Conservation (phyloP, 2,888 invertebrate genomes). For the Auanema sp. region DNA sequence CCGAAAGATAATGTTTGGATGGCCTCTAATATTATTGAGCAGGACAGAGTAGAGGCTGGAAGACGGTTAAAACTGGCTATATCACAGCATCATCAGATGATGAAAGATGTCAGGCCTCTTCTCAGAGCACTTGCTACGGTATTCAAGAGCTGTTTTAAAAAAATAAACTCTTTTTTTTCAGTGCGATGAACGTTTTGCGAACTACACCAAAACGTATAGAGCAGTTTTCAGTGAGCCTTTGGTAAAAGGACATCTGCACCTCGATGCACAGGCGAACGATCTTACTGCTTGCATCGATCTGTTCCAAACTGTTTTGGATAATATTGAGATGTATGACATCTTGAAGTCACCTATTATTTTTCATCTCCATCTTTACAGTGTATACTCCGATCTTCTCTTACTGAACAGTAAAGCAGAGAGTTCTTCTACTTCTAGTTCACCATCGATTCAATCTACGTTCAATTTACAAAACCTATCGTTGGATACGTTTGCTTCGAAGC, state of each 20-base stretch:
- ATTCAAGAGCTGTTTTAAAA: constrained; percentile 1
- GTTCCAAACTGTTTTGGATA: constrained; percentile 26
- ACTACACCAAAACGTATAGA: constrained; percentile 32
- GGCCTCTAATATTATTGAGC: constrained; percentile 3
- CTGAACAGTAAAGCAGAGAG: not conserved
- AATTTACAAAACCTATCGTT: too few relatives aligned
- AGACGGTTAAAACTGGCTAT: constrained; percentile 31
- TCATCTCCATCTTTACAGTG: constrained; percentile 30
- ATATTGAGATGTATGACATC: constrained; percentile 25
- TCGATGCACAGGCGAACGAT: constrained; percentile 22
- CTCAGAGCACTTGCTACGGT: constrained; percentile 33
- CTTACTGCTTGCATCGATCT: constrained; percentile 27
- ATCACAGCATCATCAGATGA: constrained; percentile 37
- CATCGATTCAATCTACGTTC: too few relatives aligned
- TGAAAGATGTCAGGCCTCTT: constrained; percentile 40
- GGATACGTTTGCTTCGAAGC: constrained; percentile 7
- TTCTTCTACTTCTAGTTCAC: too few relatives aligned
- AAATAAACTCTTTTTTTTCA: constrained; percentile 17
- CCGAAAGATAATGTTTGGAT: constrained; percentile 4
- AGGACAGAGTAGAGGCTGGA: constrained; percentile 31
- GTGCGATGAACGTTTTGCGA: constrained; percentile 29
- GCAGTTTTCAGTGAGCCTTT: constrained; percentile 40
- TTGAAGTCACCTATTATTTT: not conserved
- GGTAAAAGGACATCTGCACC: constrained; percentile 29
- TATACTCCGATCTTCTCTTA: constrained; percentile 22